These are phyloP conservation scores for Tortrix viridana DNA, from an alignment of 2,888 invertebrate genomes.

Conservation along the genomic window DNA sequence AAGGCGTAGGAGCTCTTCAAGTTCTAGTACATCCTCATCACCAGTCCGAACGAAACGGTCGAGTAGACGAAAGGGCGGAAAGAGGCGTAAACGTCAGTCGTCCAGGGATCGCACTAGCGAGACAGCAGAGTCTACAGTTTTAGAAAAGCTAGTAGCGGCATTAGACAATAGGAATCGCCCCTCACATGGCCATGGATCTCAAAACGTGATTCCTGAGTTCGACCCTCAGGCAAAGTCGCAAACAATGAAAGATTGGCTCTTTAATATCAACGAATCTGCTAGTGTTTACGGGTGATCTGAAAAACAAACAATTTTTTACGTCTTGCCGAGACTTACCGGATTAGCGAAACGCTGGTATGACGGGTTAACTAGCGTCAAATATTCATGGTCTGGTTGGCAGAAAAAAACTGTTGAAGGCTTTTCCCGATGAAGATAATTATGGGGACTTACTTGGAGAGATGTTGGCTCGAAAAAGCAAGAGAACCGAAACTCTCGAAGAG, in stretches of 20 bases:
- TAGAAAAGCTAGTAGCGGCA: not conserved
- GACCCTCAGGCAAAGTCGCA: slow-evolving; percentile 2
- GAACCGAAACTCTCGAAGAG: slow-evolving; percentile 37
- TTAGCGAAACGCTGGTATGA: slow-evolving; percentile 41
- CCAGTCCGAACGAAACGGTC: not conserved
- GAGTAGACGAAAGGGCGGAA: not conserved
- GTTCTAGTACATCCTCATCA: not conserved
- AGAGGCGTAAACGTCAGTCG: not conserved
- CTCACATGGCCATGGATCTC: not conserved
- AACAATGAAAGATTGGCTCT: slow-evolving; percentile 9
- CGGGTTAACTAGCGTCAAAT: slow-evolving; percentile 36
- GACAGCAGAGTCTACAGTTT: not conserved
- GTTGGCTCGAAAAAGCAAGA: slow-evolving; percentile 34
- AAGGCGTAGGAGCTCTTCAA: not conserved
- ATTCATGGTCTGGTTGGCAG: slow-evolving; percentile 40
- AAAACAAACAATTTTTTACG: slow-evolving; percentile 25
- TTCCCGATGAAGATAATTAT: slow-evolving; percentile 40
- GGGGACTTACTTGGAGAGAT: slow-evolving; percentile 39
- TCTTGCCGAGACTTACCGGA: slow-evolving; percentile 38
- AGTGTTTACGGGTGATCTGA: slow-evolving; percentile 8
- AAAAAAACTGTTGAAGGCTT: slow-evolving; percentile 34
- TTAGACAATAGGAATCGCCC: slow-evolving; percentile 2
- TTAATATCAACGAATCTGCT: slow-evolving; percentile 12
- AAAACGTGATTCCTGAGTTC: slow-evolving; percentile 7
- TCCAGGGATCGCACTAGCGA: too few species aligned